Evolutionary conservation across 2,113 vertebrate genomes (phyloP).

Genomic region (Potamarius usumacintae): DNA sequence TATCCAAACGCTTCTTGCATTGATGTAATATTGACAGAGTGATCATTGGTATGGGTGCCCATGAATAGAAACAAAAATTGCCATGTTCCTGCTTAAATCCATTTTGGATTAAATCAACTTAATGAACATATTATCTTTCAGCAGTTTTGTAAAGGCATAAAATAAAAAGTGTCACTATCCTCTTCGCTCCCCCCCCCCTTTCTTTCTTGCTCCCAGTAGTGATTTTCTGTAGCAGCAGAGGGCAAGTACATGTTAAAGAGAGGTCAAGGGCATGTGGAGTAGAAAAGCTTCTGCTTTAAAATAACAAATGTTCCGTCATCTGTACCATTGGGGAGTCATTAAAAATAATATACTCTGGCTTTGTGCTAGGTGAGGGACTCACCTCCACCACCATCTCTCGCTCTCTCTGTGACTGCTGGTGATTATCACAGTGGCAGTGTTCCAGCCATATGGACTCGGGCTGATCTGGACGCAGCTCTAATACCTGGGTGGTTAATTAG

Average conservation of each 20-base stretch:
- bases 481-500: constrained; percentile 92
- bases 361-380: constrained; percentile 66
- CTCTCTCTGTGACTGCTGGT: constrained; percentile 77
- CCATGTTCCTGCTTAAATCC: constrained; percentile 35
- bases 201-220: constrained; percentile 36
- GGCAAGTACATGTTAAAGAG: constrained; percentile 13
- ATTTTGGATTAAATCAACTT: constrained; percentile 31
- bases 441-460: constrained; percentile 83
- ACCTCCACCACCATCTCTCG: constrained; percentile 52
- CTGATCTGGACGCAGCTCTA: constrained; percentile 68
- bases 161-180: constrained; percentile 13
- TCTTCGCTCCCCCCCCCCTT: neutral
- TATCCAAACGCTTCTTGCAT: constrained; percentile 11
- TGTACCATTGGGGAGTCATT: constrained; percentile 74
- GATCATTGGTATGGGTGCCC: constrained; percentile 19
- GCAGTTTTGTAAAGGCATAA: constrained; percentile 8
- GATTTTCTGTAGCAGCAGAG: constrained; percentile 23
- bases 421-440: constrained; percentile 79
- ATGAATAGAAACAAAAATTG: constrained; percentile 23
- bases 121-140: constrained; percentile 32
- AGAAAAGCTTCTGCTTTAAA: constrained; percentile 61
- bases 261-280: constrained; percentile 62
- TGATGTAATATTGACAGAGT: constrained; percentile 32
- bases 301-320: constrained; percentile 73
- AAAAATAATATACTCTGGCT: constrained; percentile 83